Evolutionary conservation across 1,140 invertebrate species (phyloP).

Genomic region (Saxidomus purpurata): DNA sequence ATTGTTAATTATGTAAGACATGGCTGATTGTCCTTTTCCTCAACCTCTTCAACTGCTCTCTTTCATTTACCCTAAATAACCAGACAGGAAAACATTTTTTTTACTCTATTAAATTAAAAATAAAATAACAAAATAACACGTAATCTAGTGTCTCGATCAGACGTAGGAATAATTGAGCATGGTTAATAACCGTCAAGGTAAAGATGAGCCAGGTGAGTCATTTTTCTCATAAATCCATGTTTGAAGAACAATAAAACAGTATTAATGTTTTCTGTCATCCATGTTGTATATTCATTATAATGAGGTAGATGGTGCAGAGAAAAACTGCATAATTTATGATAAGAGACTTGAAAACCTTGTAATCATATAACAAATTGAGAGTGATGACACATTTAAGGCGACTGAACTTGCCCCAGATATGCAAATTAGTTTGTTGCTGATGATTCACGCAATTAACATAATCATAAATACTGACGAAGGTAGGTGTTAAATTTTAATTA

Average conservation of each 20-base stretch:
- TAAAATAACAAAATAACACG: too few relatives aligned
- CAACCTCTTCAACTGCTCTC: too few relatives aligned
- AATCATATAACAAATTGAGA: constrained; percentile 20
- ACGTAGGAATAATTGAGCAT: too few relatives aligned
- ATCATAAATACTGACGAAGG: not conserved
- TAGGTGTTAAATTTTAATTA: not conserved
- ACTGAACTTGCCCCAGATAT: not conserved
- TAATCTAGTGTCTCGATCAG: too few relatives aligned
- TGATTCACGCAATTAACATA: constrained; percentile 16
- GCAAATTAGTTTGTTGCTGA: not conserved
- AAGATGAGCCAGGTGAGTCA: not conserved
- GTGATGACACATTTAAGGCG: not conserved
- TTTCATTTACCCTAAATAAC: too few relatives aligned
- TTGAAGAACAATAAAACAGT: constrained; percentile 7
- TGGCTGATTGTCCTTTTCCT: too few relatives aligned
- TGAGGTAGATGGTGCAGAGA: constrained; percentile 18
- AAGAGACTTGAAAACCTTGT: not conserved
- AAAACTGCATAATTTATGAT: constrained; percentile 20
- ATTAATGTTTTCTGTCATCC: constrained; percentile 47
- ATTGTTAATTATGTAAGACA: too few relatives aligned
- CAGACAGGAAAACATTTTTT: too few relatives aligned
- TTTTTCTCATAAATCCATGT: not conserved
- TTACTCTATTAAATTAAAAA: too few relatives aligned
- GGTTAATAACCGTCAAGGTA: not conserved
- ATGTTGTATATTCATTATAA: not conserved